Percentiles rank a stretch among this genome's conserved stretches.
These are phyloP conservation scores for Phalacrocorax pelagicus DNA, from an alignment of 2,113 vertebrate species.

Conservation along the genomic window DNA sequence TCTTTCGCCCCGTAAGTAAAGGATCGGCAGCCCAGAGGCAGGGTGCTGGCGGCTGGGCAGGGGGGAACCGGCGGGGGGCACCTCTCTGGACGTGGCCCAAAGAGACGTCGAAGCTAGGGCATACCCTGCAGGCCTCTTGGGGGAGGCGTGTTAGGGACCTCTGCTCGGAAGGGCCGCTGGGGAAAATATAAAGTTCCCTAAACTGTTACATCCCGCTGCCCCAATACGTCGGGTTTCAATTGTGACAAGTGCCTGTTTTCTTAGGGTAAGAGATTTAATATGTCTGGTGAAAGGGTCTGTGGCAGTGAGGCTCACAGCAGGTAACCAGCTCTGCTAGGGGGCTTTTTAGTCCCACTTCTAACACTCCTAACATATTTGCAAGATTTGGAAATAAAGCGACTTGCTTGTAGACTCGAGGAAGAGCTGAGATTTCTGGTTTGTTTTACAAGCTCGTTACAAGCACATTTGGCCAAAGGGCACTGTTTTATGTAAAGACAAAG, in stretches of 20 bases:
- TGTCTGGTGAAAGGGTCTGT: slow-evolving; percentile 34
- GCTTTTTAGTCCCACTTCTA: slow-evolving; percentile 36
- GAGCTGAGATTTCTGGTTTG: slow-evolving; percentile 45
- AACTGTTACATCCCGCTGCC: background rate
- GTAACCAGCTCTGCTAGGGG: slow-evolving; percentile 34
- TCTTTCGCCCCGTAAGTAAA: background rate
- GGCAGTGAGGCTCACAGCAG: slow-evolving; percentile 50
- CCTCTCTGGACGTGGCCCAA: background rate
- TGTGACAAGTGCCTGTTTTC: slow-evolving; percentile 61
- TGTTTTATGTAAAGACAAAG: slow-evolving; percentile 39
- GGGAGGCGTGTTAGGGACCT: background rate
- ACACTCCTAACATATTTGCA: slow-evolving; percentile 26
- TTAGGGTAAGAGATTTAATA: slow-evolving; percentile 68
- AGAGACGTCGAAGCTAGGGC: background rate
- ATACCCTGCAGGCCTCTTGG: background rate
- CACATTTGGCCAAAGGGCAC: slow-evolving; percentile 53
- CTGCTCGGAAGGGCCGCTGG: background rate
- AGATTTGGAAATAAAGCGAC: slow-evolving; percentile 34
- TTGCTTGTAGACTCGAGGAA: background rate
- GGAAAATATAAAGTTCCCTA: background rate
- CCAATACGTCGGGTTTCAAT: slow-evolving; percentile 24
- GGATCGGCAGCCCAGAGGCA: background rate
- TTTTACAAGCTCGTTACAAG: slow-evolving; percentile 46
- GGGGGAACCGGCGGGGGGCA: no score
- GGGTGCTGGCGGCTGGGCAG: background rate